Evolutionary conservation across 2,797 vertebrate genomes (phyloP).

Genomic region (Spea hammondii): DNA sequence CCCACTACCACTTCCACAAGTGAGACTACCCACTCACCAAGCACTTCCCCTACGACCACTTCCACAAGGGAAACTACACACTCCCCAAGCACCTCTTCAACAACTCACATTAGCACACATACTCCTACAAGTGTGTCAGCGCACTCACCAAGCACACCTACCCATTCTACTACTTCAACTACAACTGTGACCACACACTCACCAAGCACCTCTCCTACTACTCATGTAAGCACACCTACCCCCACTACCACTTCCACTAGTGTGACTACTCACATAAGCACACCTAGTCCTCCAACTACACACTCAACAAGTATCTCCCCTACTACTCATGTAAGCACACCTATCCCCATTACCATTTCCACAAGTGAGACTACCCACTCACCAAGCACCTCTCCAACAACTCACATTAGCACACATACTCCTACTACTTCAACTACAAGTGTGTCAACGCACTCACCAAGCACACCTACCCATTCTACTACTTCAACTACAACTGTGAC

Average conservation of each 20-base stretch:
- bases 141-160: too few species aligned
- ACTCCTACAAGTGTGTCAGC: too few species aligned
- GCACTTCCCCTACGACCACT: not conserved
- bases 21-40: not conserved
- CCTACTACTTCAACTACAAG: not conserved
- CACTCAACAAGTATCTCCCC: not conserved
- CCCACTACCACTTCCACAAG: not conserved
- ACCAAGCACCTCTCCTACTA: slow-evolving; percentile 3
- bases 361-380: not conserved
- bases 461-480: too few species aligned
- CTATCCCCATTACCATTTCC: slow-evolving; percentile 16
- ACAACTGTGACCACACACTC: not conserved
- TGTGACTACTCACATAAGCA: not conserved
- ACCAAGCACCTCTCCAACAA: not conserved
- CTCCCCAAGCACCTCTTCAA: not conserved
- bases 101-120: not conserved
- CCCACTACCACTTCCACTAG: not conserved
- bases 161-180: not conserved
- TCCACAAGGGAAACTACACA: not conserved
- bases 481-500: too few species aligned
- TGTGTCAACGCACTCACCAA: not conserved
- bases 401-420: not conserved
- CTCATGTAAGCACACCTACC: not conserved
- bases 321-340: not conserved
- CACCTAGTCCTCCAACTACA: not conserved